Evolutionary conservation across 2,113 vertebrate genomes (phyloP).

Genomic region (Meles meles): DNA sequence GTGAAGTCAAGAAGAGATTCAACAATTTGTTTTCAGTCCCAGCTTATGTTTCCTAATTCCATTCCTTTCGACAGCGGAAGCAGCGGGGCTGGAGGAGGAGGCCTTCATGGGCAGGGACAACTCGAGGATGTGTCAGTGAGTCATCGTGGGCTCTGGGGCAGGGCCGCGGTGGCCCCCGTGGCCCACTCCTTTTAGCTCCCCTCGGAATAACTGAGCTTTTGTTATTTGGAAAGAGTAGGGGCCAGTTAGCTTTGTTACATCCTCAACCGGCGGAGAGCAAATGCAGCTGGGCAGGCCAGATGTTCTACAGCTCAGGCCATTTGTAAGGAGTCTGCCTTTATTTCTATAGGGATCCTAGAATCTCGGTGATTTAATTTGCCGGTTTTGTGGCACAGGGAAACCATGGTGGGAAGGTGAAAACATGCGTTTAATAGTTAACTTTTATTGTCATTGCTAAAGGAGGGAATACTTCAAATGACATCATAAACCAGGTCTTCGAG

Average conservation of each 20-base stretch:
- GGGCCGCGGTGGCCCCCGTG: neutral
- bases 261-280: conserved; percentile 52
- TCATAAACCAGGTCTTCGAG: conserved; percentile 47
- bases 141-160: conserved; percentile 49
- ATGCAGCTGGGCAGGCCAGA: conserved; percentile 68
- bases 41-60: neutral
- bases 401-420: conserved; percentile 74
- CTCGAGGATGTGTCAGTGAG: conserved; percentile 49
- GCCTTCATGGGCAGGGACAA: neutral
- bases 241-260: conserved; percentile 70
- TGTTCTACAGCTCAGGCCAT: conserved; percentile 62
- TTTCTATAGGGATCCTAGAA: conserved; percentile 49
- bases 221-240: conserved; percentile 70
- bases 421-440: conserved; percentile 82
- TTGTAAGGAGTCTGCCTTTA: conserved; percentile 56
- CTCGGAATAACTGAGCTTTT: conserved; percentile 77
- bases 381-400: conserved; percentile 66
- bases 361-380: conserved; percentile 68
- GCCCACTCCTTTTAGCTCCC: conserved; percentile 42
- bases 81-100: neutral
- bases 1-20: neutral
- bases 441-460: conserved; percentile 76
- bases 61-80: conserved; percentile 28
- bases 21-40: neutral
- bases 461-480: conserved; percentile 67